Percentiles rank a stretch among this genome's conserved stretches.
Evolutionary conservation across 2,888 invertebrate species (phyloP).

Genomic region (Zhengitettix transpicula): DNA sequence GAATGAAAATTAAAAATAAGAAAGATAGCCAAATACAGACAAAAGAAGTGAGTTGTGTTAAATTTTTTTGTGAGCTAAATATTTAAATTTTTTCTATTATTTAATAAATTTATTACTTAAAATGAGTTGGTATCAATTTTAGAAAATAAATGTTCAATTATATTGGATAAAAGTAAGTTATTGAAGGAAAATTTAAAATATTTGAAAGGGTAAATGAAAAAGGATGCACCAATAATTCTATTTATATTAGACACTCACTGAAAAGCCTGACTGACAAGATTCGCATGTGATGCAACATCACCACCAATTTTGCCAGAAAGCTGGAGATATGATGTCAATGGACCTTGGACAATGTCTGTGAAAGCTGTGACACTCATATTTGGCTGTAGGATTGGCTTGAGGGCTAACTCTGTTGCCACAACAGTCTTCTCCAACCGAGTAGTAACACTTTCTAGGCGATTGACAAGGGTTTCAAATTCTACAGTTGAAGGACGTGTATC

Average conservation of each 20-base stretch:
- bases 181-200: no score
- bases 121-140: no score
- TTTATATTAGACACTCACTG: conserved; percentile 36
- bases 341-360: conserved; percentile 54
- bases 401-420: conserved; percentile 11
- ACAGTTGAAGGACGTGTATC: conserved; percentile 24
- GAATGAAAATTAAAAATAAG: no score
- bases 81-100: no score
- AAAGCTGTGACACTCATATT: conserved; percentile 63
- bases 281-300: conserved; percentile 66
- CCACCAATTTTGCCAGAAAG: conserved; percentile 70
- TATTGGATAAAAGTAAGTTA: no score
- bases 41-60: no score
- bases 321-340: conserved; percentile 55
- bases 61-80: no score
- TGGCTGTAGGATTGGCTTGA: conserved; percentile 14
- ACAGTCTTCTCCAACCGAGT: conserved; percentile 42
- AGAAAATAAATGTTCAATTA: no score
- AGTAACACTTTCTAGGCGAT: conserved; percentile 57
- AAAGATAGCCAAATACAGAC: no score
- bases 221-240: no score
- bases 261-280: conserved; percentile 67
- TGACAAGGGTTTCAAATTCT: conserved; percentile 51
- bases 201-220: no score
- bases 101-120: no score